Evolutionary conservation across 2,797 vertebrate genomes (phyloP), one percentile per base, ranked within the genome.

Genomic region (Pogoniulus pusillus): DNA sequence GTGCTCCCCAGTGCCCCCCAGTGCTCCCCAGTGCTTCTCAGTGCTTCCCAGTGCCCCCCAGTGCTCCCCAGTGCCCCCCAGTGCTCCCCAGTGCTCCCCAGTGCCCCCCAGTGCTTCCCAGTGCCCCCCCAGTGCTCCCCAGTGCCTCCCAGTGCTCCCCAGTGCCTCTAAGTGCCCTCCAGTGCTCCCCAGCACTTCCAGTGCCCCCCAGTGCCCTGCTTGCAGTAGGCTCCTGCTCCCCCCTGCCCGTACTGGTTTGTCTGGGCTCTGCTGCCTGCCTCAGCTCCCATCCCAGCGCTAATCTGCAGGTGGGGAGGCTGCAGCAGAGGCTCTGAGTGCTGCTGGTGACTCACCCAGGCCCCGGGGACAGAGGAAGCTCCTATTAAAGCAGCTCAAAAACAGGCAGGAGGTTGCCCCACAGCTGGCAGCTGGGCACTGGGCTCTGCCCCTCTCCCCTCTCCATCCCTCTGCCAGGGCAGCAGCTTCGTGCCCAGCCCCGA

Each of bases 361-460:
- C 96, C 94, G 82, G 29, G 94, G 92, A 85, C n/a, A 95, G 83
- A 91, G 89, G 90, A 93, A 93, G 91, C 16, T 3, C 89, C 89
- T 51, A 84, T 94, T 94, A 95, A 85, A 91, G 90, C 32, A 77
- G 81, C 43, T 14, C 35, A 72, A 90, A 93, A 94, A 22, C 60
- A 39, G 55, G 63, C 32, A 68, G 43, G 27, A 72, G 86, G 92
- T 93, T 81, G 59, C 70, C 74, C 53, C 8, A 0, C 93, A 93
- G 60, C 93, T 80, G 88, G 89, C 89, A 72, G 62, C 69, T 71
- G 89, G 78, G 16, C 35, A 17, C 78, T 32, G 63, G 49, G n/a
- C 30, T 0, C 87, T 24, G 39, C 64, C 70, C 14, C 75, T 27
- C 9, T 5, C 45, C 64, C 9, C 3, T 9, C 41, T 70, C 70